These are phyloP conservation scores for Drosophila merina DNA, from an alignment of 2,888 invertebrate genomes.

Conservation along the genomic window DNA sequence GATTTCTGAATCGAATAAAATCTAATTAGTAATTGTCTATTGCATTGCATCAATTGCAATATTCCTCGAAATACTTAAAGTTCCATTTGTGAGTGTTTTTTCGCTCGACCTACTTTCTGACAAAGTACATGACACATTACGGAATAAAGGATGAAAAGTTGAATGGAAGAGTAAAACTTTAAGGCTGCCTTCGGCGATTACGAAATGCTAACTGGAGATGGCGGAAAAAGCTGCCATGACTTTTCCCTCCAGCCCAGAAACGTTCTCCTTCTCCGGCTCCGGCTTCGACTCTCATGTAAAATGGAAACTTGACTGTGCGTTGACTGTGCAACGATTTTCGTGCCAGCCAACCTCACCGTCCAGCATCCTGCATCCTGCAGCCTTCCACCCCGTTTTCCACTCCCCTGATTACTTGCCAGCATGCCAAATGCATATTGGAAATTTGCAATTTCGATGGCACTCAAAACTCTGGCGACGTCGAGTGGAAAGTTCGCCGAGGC, in stretches of 20 bases:
- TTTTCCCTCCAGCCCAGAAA: conserved; percentile 7
- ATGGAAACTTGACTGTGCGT: conserved; percentile 36
- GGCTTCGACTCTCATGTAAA: conserved; percentile 17
- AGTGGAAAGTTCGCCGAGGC: conserved; percentile 33
- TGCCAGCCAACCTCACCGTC: neutral
- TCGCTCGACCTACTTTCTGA: conserved; percentile 60
- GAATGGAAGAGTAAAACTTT: conserved; percentile 19
- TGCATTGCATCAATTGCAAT: conserved; percentile 64
- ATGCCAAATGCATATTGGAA: conserved; percentile 72
- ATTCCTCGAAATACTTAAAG: conserved; percentile 27
- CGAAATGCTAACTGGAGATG: conserved; percentile 21
- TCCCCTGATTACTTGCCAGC: conserved; percentile 38
- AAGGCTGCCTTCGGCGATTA: conserved; percentile 28
- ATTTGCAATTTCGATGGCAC: conserved; percentile 78
- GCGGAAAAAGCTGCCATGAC: conserved; percentile 29
- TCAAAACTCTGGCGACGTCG: conserved; percentile 68
- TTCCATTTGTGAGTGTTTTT: conserved; percentile 54
- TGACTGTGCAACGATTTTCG: conserved; percentile 17
- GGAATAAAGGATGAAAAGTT: conserved; percentile 4
- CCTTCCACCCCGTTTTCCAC: neutral
- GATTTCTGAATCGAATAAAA: conserved; percentile 18
- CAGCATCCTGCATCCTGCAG: neutral
- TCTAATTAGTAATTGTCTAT: conserved; percentile 58
- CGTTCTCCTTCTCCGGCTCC: conserved; percentile 1
- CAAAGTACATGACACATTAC: conserved; percentile 22